Evolutionary conservation across 2,113 vertebrate species (phyloP).

Genomic region (Nycticryphes semicollaris): DNA sequence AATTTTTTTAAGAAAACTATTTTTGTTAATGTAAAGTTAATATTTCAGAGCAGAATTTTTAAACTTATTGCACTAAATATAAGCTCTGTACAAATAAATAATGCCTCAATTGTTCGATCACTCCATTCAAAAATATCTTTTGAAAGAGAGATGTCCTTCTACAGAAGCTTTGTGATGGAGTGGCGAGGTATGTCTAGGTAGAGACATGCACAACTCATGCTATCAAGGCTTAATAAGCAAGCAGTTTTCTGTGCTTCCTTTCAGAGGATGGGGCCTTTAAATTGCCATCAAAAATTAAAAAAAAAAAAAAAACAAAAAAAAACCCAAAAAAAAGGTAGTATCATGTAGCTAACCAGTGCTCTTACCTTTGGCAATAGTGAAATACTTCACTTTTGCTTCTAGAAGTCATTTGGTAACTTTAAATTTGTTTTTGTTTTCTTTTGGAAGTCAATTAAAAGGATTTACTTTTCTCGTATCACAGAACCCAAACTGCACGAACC

Average conservation of each 20-base stretch:
- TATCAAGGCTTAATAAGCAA: slow-evolving; percentile 56
- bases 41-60: slow-evolving; percentile 85
- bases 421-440: slow-evolving; percentile 66
- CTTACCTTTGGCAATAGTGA: slow-evolving; percentile 71
- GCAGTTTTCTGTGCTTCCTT: slow-evolving; percentile 78
- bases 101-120: slow-evolving; percentile 73
- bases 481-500: not conserved
- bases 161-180: slow-evolving; percentile 52
- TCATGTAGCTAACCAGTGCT: slow-evolving; percentile 64
- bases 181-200: slow-evolving; percentile 33
- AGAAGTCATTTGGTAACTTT: slow-evolving; percentile 65
- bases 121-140: slow-evolving; percentile 73
- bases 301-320: not conserved
- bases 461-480: slow-evolving; percentile 1
- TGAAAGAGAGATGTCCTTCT: slow-evolving; percentile 71
- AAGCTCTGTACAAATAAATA: slow-evolving; percentile 73
- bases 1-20: slow-evolving; percentile 83
- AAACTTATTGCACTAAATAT: slow-evolving; percentile 84
- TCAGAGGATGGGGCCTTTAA: slow-evolving; percentile 69
- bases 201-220: slow-evolving; percentile 31
- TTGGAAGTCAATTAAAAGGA: slow-evolving; percentile 30
- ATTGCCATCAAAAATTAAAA: slow-evolving; percentile 55
- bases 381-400: slow-evolving; percentile 72
- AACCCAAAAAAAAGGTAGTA: not conserved
- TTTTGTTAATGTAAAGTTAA: slow-evolving; percentile 84